Evolutionary conservation across 2,888 invertebrate genomes (phyloP), one percentile per base, ranked within the genome.

Genomic region (Ennomos quercinarius): DNA sequence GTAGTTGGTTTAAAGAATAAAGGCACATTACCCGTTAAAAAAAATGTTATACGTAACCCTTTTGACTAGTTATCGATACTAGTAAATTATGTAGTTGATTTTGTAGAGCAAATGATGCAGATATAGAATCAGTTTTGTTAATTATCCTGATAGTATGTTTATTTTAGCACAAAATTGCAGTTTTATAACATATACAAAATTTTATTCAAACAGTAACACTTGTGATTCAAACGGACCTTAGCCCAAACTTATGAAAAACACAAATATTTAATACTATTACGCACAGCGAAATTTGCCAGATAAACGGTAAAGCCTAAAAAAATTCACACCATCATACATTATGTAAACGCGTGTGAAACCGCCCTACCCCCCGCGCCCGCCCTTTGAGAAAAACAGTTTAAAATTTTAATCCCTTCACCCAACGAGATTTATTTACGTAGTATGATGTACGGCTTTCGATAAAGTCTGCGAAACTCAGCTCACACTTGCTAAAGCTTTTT

Each of bases 401-500:
- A 66, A 66, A 62, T 60, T 67, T 66, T 68, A 68, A 68, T 66
- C 62, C 63, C 63, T 66, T 58, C 64, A 53, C 53, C 48, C 44
- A 12, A 50, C n/a, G 57, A 60, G 53, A 62, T 65, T 61, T 62
- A 51, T 63, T 57, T 54, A 52, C 50, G 44, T 49, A 63, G 61
- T 66, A 55, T 61, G 55, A 67, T 61, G 50, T 47, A 48, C 50
- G 53, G 27, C n/a, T 47, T 36, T 36, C 35, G 46, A 51, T 8
- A n/a, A 38, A 45, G 40, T 53, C 40, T 5, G 13, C 41, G 41
- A 13, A 41, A 12, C 12, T 41, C 17, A 4, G 4, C 41, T 39
- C n/a, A n/a, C 41, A 36, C 41, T 42, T 49, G 34, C 45, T 48
- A 35, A 35, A 35, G 43, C 49, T 59, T 42, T 38, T 46, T 35